Conservation (phyloP, 2,113 vertebrate species). For the Ceyx margarethae region DNA sequence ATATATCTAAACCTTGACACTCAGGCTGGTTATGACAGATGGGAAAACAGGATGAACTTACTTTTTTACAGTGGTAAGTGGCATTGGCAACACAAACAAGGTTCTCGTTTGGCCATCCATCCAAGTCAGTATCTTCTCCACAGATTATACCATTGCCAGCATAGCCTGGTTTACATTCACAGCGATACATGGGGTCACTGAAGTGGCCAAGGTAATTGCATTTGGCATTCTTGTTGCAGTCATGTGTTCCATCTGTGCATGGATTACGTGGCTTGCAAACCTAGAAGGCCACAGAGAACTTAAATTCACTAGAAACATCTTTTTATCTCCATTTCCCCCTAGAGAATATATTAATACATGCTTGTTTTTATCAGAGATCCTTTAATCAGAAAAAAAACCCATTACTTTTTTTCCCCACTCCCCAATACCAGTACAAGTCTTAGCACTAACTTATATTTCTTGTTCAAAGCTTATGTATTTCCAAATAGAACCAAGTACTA, state of each 20-base stretch:
- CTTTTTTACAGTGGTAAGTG: constrained; percentile 98
- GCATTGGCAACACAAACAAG: constrained; percentile 92
- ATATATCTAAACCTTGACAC: no score
- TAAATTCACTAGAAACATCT: neutral
- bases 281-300: constrained; percentile 65
- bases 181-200: constrained; percentile 95
- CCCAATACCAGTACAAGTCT: neutral
- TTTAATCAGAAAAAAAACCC: neutral
- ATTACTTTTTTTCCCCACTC: neutral
- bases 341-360: neutral
- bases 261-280: constrained; percentile 94
- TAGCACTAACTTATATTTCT: neutral
- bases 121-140: constrained; percentile 93
- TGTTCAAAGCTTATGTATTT: neutral
- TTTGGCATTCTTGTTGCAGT: constrained; percentile 95
- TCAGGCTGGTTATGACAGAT: neutral
- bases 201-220: constrained; percentile 96
- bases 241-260: constrained; percentile 90
- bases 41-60: constrained; percentile 56
- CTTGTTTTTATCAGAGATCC: neutral
- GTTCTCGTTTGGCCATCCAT: constrained; percentile 94
- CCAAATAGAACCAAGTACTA: neutral
- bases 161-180: constrained; percentile 95
- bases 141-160: constrained; percentile 96
- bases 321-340: neutral